phyloP scores from a whole-genome alignment of 2,797 vertebrate species.

The Sebastes wilsoni region DNA sequence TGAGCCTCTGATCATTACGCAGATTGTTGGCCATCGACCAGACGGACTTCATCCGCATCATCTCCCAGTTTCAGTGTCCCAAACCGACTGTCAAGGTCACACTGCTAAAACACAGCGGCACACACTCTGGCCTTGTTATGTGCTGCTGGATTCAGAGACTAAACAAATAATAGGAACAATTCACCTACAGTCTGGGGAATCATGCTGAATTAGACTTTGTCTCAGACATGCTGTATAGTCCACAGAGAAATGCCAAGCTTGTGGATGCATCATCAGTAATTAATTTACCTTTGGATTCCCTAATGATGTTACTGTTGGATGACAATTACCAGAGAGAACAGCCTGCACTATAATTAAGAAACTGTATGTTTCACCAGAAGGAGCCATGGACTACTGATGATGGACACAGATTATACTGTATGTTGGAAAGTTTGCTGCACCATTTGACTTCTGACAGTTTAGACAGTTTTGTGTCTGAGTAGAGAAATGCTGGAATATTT shows the following conservation, averaged over 20 bases:
- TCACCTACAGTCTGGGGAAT: not conserved
- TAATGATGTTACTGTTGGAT: constrained; percentile 30
- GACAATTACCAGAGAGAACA: constrained; percentile 22
- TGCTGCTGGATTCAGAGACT: not conserved
- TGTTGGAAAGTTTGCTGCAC: not conserved
- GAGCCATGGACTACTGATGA: not conserved
- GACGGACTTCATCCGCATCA: constrained; percentile 9
- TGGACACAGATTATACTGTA: not conserved
- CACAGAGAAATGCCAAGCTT: not conserved
- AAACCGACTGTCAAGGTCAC: constrained; percentile 19
- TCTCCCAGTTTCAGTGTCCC: not conserved
- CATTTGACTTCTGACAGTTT: not conserved
- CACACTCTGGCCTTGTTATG: not conserved
- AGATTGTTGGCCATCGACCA: constrained; percentile 39
- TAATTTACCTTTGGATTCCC: constrained; percentile 31
- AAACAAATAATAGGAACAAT: not conserved
- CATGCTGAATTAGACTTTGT: not conserved
- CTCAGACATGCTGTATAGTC: not conserved
- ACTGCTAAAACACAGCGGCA: not conserved
- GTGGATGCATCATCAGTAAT: constrained; percentile 25
- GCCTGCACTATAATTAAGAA: constrained; percentile 37
- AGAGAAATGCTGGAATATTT: not conserved
- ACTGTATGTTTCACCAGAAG: not conserved
- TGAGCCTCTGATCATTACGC: constrained; percentile 53
- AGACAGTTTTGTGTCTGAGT: not conserved